Base-by-base conservation (phyloP, 2,888 invertebrate species). In the Agonum fuliginosum region DNA sequence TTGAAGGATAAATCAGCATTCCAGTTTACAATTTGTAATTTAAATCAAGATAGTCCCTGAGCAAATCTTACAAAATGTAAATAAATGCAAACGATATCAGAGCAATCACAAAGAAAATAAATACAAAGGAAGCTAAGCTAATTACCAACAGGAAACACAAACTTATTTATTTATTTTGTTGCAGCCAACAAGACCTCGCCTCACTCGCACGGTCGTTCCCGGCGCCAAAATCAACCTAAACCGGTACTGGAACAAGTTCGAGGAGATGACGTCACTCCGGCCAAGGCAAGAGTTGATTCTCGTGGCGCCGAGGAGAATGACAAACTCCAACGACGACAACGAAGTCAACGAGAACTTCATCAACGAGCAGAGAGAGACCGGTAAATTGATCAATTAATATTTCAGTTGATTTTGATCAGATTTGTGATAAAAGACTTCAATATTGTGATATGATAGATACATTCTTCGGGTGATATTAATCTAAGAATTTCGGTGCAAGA, bases 181-280 rank as follows among this genome's bases (percentile, higher is more conserved):
- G 84, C 88, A 91, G 91, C 88, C 87, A 83, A 85, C 88, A 79
- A 91, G 89, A 82, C 90, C 90, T 43, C 88, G 88, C 82, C 87
- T 91, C 78, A 89, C 91, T 10, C 87, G 91, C 79, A 89, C 88
- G 82, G 88, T 91, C 83, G 87, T 90, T 58, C 86, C 87, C 81
- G 89, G 90, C 30, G 88, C 91, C 82, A 89, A 89, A 81, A 89
- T 92, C 84, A 91, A 92, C 84, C 87, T 92, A 80, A 92, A 92
- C 86, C 88, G 89, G 85, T 91, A 91, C 85, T 92, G 91, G 91
- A 88, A 89, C 80, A 89, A 89, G 84, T 89, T 92, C 80, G 91
- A 91, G 82, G 85, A 90, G 80, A 88, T 90, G 84, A 88, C 89
- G 81, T 87, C 89, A 75, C n/a, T 54, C 8, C 73, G 58, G 81